phyloP scores from a whole-genome alignment of 2,113 vertebrate genomes.

The Panurus biarmicus region DNA sequence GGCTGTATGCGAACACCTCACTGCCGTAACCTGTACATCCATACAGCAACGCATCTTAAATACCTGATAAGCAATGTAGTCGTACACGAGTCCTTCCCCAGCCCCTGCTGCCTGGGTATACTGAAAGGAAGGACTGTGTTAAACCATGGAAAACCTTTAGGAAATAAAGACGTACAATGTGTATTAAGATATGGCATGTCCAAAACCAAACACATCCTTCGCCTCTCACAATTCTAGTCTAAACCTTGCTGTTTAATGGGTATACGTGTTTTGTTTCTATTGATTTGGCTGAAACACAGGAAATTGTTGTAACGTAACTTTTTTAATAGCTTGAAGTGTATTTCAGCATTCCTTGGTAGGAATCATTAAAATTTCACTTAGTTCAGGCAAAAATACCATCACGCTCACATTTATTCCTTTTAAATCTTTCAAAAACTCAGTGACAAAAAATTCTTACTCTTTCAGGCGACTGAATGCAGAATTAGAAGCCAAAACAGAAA shows the following conservation, averaged over 20 bases:
- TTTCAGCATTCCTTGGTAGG: neutral
- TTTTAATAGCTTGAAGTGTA: neutral
- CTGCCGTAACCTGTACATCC: too few species aligned
- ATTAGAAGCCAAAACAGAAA: slow-evolving; percentile 88
- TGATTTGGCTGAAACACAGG: neutral
- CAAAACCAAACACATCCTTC: neutral
- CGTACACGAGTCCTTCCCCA: neutral
- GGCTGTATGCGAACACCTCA: neutral
- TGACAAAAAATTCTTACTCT: neutral
- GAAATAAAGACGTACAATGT: neutral
- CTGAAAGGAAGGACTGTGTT: neutral
- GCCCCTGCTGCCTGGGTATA: neutral
- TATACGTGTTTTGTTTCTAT: neutral
- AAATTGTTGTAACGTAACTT: neutral
- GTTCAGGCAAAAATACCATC: neutral
- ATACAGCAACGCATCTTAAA: fast-evolving
- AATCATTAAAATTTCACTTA: neutral
- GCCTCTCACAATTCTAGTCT: neutral
- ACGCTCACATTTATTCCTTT: neutral
- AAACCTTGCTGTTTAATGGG: neutral
- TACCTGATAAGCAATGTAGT: neutral
- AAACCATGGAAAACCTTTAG: neutral
- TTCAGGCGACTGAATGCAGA: slow-evolving; percentile 87
- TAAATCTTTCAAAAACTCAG: neutral
- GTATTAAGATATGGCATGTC: neutral